Evolutionary conservation across 37 sponge, comb jelly and placozoan species (phyloP), one percentile per base, ranked within the genome.

Genomic region (Haliclona indistincta): DNA sequence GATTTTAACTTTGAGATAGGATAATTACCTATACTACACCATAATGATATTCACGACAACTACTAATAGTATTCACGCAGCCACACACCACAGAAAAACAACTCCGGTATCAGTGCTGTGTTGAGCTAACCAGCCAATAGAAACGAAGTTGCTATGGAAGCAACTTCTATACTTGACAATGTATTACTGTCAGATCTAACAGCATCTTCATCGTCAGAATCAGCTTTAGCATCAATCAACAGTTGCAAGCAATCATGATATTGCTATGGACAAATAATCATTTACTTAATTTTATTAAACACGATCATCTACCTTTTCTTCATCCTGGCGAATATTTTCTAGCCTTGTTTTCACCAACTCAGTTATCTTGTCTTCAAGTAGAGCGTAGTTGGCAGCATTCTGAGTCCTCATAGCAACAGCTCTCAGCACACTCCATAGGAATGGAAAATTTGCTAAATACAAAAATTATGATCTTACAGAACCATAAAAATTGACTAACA

Each of bases 171-270:
- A 58, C n/a, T 26, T 58, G 60, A n/a, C 60, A 58, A 58, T 20
- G 13, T 8, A 6, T 58, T 58, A 20, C 26, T n/a, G n/a, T 6
- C 60, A 58, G 60, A 26, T 58, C 28, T 6, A 25, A 25, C 55
- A 1, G 29, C 53, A 26, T 58, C 43, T 25, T 41, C 73, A 28
- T 26, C 49, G 1, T 45, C 64, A 11, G 70, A 72, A 20, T 85
- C 78, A 0, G 29, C 64, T 44, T 55, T 79, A 28, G 86, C 83
- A 2, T 85, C 91, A 11, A 90, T 67, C 76, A 90, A 70, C 43
- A 85, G 44, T 44, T 90, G 91, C 38, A 90, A 63, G 0, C 85
- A 54, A 44, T 90, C 91, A 40, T 85, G 67, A 42, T 72, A 38
- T 84, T 89, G 64, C 8, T 25, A 25, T 25, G 13, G n/a, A 58